These are phyloP conservation scores for Drosophila multiciliata DNA, from an alignment of 2,888 invertebrate species.

Conservation along the genomic window DNA sequence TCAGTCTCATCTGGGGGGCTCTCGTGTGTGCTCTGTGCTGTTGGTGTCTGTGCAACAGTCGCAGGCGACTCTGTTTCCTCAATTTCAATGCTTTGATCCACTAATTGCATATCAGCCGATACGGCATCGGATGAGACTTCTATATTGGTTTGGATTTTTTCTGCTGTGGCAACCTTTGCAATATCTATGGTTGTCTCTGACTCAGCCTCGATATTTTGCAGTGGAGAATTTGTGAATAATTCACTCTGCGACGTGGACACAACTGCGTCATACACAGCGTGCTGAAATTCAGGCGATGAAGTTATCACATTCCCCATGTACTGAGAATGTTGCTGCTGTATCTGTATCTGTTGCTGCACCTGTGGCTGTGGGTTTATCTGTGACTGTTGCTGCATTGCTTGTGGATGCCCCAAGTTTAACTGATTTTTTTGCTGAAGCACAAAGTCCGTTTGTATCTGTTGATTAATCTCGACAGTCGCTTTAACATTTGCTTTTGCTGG, in stretches of 20 bases:
- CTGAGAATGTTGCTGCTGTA: slow-evolving; percentile 28
- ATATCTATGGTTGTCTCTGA: not conserved
- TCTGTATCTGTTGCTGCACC: not conserved
- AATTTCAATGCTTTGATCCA: slow-evolving; percentile 4
- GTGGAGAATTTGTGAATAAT: not conserved
- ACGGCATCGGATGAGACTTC: not conserved
- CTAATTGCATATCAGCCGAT: slow-evolving; percentile 1
- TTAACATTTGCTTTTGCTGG: slow-evolving; percentile 27
- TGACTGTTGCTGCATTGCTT: slow-evolving; percentile 16
- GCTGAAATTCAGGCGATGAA: not conserved
- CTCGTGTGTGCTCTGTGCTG: slow-evolving; percentile 16
- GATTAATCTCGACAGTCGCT: slow-evolving; percentile 31
- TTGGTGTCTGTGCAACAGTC: not conserved
- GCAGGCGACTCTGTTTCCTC: not conserved
- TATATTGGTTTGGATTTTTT: not conserved
- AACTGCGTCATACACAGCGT: not conserved
- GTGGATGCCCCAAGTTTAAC: slow-evolving; percentile 20
- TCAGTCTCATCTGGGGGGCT: slow-evolving; percentile 66
- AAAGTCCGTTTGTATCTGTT: slow-evolving; percentile 32
- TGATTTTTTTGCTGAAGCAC: slow-evolving; percentile 20
- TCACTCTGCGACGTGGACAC: not conserved
- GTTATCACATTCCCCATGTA: slow-evolving; percentile 22
- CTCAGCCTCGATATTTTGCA: not conserved
- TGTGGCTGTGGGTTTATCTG: not conserved
- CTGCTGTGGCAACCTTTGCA: not conserved